These are phyloP conservation scores for Ornithoptera alexandrae DNA, from an alignment of 2,888 invertebrate genomes.

Conservation along the genomic window DNA sequence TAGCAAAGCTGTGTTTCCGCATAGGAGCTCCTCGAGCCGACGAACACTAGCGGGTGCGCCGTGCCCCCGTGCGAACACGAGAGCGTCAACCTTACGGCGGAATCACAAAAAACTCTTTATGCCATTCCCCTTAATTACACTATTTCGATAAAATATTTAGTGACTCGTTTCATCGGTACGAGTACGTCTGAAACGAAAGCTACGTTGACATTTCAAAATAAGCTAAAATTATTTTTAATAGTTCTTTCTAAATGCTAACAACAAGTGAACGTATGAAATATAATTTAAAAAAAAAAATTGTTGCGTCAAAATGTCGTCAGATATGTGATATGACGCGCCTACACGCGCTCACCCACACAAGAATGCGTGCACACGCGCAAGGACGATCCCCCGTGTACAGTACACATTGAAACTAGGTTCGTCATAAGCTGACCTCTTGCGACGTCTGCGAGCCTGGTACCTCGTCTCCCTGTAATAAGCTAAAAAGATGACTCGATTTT, in stretches of 20 bases:
- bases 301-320: slow-evolving; percentile 50
- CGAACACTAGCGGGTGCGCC: slow-evolving; percentile 66
- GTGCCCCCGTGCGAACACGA: slow-evolving; percentile 70
- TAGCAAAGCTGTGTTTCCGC: slow-evolving; percentile 77
- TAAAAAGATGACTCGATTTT: slow-evolving; percentile 74
- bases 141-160: slow-evolving; percentile 1
- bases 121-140: slow-evolving; percentile 35
- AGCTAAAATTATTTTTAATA: too few species aligned
- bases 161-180: not conserved
- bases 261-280: not conserved
- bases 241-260: not conserved
- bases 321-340: slow-evolving; percentile 59
- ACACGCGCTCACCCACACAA: slow-evolving; percentile 62
- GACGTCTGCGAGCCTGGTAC: slow-evolving; percentile 71
- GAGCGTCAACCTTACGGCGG: slow-evolving; percentile 74
- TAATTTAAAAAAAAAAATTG: slow-evolving; percentile 37
- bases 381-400: slow-evolving; percentile 42
- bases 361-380: slow-evolving; percentile 43
- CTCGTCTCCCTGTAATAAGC: slow-evolving; percentile 76
- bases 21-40: slow-evolving; percentile 71
- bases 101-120: slow-evolving; percentile 74
- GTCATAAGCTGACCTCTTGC: slow-evolving; percentile 66
- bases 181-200: not conserved
- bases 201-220: not conserved
- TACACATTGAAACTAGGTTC: slow-evolving; percentile 58